Evolutionary conservation across 2,113 vertebrate genomes (phyloP).

Genomic region (Pica pica): DNA sequence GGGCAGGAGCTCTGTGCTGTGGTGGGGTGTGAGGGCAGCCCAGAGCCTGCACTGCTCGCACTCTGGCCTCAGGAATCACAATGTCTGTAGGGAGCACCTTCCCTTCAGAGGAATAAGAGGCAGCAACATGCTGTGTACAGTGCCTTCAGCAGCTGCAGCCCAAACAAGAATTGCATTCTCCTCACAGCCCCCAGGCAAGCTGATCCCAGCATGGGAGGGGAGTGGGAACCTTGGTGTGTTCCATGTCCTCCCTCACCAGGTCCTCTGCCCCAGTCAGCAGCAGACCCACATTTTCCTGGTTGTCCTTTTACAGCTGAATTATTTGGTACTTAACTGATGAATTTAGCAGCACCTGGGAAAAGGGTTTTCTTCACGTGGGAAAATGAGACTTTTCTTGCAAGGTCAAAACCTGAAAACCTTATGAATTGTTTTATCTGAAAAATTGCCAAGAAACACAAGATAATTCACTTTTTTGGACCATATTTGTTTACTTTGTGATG

Average conservation of each 20-base stretch:
- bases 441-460: neutral
- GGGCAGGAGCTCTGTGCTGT: neutral
- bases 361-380: neutral
- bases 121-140: fast-evolving
- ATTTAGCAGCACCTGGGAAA: neutral
- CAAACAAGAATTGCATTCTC: neutral
- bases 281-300: neutral
- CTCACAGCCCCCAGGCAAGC: neutral
- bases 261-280: neutral
- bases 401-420: neutral
- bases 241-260: neutral
- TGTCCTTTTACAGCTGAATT: neutral
- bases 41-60: neutral
- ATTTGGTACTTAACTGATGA: neutral
- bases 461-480: neutral
- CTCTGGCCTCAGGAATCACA: neutral
- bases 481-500: neutral
- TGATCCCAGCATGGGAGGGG: neutral
- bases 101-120: neutral
- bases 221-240: neutral
- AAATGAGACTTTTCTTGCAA: neutral
- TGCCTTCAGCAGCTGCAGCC: neutral
- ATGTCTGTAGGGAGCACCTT: neutral
- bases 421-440: neutral
- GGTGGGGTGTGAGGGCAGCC: neutral